These are phyloP conservation scores for Ceramica pisi DNA, from an alignment of 2,888 invertebrate species.

Conservation along the genomic window DNA sequence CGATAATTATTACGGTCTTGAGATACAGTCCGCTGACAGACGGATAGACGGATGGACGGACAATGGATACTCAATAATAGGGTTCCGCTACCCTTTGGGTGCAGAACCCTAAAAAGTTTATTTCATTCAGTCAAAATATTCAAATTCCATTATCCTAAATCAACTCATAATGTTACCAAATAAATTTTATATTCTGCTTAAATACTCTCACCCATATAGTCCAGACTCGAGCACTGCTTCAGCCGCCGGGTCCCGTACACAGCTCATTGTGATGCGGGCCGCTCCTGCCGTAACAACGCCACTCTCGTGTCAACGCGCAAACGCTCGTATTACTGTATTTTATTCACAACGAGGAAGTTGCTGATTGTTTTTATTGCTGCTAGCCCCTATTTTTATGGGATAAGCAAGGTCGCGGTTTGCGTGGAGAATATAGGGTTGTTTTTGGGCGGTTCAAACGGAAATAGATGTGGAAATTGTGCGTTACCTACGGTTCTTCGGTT, in stretches of 20 bases:
- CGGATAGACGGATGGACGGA: no score
- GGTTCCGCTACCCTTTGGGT: no score
- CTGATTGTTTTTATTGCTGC: constrained; percentile 44
- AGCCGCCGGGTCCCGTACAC: constrained; percentile 26
- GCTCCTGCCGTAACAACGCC: constrained; percentile 23
- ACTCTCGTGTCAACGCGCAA: constrained; percentile 35
- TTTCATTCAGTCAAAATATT: neutral
- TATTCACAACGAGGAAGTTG: constrained; percentile 36
- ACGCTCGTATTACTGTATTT: constrained; percentile 46
- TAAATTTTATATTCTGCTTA: neutral
- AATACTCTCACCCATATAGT: neutral
- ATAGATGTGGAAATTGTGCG: constrained; percentile 5
- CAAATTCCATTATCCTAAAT: neutral
- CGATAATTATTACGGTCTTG: no score
- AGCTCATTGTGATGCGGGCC: constrained; percentile 49
- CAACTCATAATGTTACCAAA: neutral
- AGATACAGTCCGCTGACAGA: no score
- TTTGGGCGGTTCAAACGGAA: neutral
- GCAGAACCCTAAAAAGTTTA: neutral
- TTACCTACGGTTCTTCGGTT: neutral
- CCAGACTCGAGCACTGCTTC: neutral
- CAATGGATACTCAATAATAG: no score
- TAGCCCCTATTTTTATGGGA: constrained; percentile 11
- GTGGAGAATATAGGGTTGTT: neutral
- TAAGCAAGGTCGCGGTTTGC: constrained; percentile 12